Evolutionary conservation across 1,140 invertebrate species (phyloP), one percentile per base, ranked within the genome.

Genomic region (Dreissena rostriformis): DNA sequence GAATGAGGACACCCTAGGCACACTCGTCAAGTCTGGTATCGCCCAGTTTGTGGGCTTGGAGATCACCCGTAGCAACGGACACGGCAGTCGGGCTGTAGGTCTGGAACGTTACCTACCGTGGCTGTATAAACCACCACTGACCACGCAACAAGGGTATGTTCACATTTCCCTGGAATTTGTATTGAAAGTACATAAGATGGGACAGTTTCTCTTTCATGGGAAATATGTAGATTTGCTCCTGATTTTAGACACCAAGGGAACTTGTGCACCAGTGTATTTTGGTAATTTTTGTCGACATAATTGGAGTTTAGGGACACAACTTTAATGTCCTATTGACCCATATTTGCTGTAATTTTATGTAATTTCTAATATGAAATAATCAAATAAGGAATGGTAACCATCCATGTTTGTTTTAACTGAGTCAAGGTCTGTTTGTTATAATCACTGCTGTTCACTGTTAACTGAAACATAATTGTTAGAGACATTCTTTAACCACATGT

Each of bases 21-120:
- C 97, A 12, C 96, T 98, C 28, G 95, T 99, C 15, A 99, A 99
- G 94, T 97, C 98, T 73, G 98, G 97, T 19, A 95, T 99, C 68
- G 97, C 98, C 0, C 98, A 99, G 94, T 99, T 97, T 94, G 95
- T 99, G 67, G 97, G 98, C 19, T 94, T 99, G 88, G 98, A 99
- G 94, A 97, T 99, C 87, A 97, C 97, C 0, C 94, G 97, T 49
- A 87, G 91, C 49, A 98, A 97, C 91, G 96, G 95, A 7, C 94
- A 97, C 88, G 98, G 98, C 91, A 97, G 97, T 92, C 95, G 96
- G 90, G 96, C 97, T 5, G 96, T 98, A 19, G 95, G 95, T 7
- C 39, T 39, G 39, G 39, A 39, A 8, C 94, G 97, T 85, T 97
- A 97, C 93, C 95, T 99, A 71, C 98, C 98, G 0, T 99, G 98